A percentile compares a stretch with the other conserved stretches of the same genome.
These are phyloP conservation scores for Arctopsyche grandis DNA, from an alignment of 1,140 invertebrate genomes.

Conservation along the genomic window DNA sequence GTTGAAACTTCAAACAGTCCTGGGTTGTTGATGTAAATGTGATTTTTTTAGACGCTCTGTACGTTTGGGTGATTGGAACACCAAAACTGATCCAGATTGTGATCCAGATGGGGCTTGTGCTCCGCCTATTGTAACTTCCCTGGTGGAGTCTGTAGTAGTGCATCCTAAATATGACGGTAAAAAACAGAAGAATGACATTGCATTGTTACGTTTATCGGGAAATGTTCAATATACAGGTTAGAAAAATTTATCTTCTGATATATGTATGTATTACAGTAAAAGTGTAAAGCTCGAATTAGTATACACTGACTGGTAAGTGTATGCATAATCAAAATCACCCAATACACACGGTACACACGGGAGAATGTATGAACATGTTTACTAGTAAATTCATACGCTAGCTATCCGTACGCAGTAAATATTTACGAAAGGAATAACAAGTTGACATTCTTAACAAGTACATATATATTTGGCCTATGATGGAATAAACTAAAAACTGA, in stretches of 20 bases:
- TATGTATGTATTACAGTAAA: no score
- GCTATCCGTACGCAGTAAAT: no score
- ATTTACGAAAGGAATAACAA: no score
- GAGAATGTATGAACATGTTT: no score
- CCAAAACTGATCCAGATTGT: constrained; percentile 70
- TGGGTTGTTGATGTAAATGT: not conserved
- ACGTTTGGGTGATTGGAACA: constrained; percentile 73
- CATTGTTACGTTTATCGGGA: constrained; percentile 74
- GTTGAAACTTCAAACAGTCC: not conserved
- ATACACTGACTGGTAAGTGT: no score
- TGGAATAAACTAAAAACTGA: no score
- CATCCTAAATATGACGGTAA: constrained; percentile 75
- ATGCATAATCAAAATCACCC: no score
- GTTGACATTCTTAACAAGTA: no score
- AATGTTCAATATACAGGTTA: constrained; percentile 70
- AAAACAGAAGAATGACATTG: constrained; percentile 80
- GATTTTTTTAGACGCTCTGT: constrained; percentile 57
- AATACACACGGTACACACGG: no score
- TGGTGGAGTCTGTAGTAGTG: constrained; percentile 70
- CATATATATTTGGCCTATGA: no score
- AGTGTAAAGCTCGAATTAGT: no score
- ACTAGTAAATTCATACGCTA: no score
- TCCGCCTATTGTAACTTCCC: constrained; percentile 69
- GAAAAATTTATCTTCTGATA: constrained; percentile 14
- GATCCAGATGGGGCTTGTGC: constrained; percentile 66